Evolutionary conservation across 2,888 invertebrate species (phyloP).

Genomic region (Dascillus cervinus): DNA sequence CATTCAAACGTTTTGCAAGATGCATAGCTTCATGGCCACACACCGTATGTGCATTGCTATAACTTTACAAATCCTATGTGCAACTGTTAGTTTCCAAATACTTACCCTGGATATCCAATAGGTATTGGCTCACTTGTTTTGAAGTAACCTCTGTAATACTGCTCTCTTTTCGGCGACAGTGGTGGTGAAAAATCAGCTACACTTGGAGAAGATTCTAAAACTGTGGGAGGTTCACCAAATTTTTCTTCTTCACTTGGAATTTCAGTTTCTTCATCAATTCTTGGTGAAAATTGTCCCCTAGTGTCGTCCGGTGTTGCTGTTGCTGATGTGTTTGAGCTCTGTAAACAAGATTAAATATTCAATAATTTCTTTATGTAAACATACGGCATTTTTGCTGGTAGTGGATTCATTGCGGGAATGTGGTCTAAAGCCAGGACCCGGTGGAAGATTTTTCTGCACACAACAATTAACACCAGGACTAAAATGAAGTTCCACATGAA

Average conservation of each 20-base stretch:
- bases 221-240: slow-evolving; percentile 9
- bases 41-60: slow-evolving; percentile 62
- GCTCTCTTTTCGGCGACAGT: slow-evolving; percentile 15
- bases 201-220: slow-evolving; percentile 8
- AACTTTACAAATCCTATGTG: slow-evolving; percentile 9
- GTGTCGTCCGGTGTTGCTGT: slow-evolving; percentile 46
- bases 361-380: slow-evolving; percentile 16
- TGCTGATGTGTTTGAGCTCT: slow-evolving; percentile 59
- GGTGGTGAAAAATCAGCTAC: slow-evolving; percentile 16
- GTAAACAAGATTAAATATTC: too few relatives aligned
- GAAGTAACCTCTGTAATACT: slow-evolving; percentile 34
- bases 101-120: slow-evolving; percentile 64
- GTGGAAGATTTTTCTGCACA: slow-evolving; percentile 88
- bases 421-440: slow-evolving; percentile 87
- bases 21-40: slow-evolving; percentile 74
- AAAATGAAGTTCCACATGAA: slow-evolving; percentile 98
- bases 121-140: slow-evolving; percentile 69
- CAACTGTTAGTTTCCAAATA: too few relatives aligned
- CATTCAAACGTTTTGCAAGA: slow-evolving; percentile 61
- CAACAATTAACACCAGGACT: slow-evolving; percentile 97
- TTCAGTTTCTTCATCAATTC: slow-evolving; percentile 70
- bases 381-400: slow-evolving; percentile 52
- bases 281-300: slow-evolving; percentile 42
- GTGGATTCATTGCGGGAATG: slow-evolving; percentile 81
- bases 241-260: slow-evolving; percentile 32